Conservation (phyloP, 2,113 vertebrate species). For the Sula dactylatra region DNA sequence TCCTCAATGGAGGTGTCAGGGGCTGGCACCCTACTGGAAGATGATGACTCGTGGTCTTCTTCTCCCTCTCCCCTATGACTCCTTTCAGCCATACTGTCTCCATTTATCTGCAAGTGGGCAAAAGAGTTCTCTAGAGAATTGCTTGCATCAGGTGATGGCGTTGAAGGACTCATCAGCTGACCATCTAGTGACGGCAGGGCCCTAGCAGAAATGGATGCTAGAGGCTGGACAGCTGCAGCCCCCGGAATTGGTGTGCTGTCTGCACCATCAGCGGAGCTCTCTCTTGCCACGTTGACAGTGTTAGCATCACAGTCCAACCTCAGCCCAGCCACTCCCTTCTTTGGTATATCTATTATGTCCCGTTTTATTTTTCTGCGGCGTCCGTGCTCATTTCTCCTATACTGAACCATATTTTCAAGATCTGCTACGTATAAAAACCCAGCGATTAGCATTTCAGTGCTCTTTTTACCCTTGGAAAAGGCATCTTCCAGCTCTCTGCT, state of each 20-base stretch:
- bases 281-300: conserved; percentile 73
- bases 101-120: conserved; percentile 84
- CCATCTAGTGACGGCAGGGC: conserved; percentile 81
- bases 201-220: conserved; percentile 69
- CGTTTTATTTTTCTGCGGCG: conserved; percentile 94
- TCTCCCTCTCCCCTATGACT: conserved; percentile 85
- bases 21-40: conserved; percentile 80
- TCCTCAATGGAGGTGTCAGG: conserved; percentile 82
- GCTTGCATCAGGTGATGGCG: conserved; percentile 70
- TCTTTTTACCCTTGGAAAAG: conserved; percentile 90
- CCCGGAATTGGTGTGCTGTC: conserved; percentile 75
- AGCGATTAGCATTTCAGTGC: conserved; percentile 95
- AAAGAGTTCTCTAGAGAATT: conserved; percentile 85
- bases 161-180: conserved; percentile 75
- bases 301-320: conserved; percentile 87
- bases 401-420: conserved; percentile 97
- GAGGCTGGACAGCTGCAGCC: conserved; percentile 70
- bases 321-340: conserved; percentile 95
- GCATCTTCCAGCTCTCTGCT: conserved; percentile 94
- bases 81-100: conserved; percentile 80
- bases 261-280: conserved; percentile 88
- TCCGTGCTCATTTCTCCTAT: conserved; percentile 92
- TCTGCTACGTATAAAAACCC: conserved; percentile 95
- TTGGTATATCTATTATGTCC: conserved; percentile 92
- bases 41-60: conserved; percentile 79